These are phyloP conservation scores for Xestia xanthographa DNA, from an alignment of 2,888 invertebrate genomes.

Conservation along the genomic window DNA sequence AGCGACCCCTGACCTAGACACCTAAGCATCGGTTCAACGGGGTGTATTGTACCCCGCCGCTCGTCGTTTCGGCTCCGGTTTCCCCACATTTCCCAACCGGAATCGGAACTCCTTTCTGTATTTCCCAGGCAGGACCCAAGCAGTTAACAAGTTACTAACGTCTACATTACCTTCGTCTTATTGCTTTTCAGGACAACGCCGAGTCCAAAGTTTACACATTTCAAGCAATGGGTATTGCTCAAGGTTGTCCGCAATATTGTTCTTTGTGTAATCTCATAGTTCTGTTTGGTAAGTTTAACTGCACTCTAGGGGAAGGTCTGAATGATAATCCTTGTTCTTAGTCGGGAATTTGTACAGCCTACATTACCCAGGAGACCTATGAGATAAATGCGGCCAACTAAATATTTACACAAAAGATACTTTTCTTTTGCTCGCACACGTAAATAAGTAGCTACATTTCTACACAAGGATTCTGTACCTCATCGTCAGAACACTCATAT, in stretches of 20 bases:
- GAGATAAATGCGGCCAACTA: constrained; percentile 26
- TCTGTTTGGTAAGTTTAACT: constrained; percentile 21
- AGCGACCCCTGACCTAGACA: constrained; percentile 1
- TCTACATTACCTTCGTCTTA: constrained; percentile 13
- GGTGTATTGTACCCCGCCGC: constrained; percentile 8
- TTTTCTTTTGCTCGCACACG: constrained; percentile 17
- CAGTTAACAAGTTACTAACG: constrained; percentile 22
- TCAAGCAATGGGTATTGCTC: constrained; percentile 12
- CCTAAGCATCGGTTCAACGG: constrained; percentile 10
- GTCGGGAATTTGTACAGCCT: constrained; percentile 4
- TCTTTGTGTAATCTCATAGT: constrained; percentile 24
- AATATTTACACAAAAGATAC: constrained; percentile 19
- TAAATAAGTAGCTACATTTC: constrained; percentile 23
- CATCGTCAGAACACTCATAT: constrained; percentile 18
- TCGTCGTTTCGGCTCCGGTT: constrained; percentile 8
- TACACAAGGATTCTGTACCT: constrained; percentile 10
- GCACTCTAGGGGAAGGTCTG: constrained; percentile 26
- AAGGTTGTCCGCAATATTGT: constrained; percentile 18
- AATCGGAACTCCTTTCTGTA: constrained; percentile 10
- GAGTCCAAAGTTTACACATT: constrained; percentile 41
- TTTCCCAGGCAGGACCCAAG: background rate
- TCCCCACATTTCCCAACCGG: constrained; percentile 14
- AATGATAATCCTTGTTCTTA: constrained; percentile 41
- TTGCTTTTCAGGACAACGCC: constrained; percentile 30
- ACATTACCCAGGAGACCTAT: constrained; percentile 21